Conservation (phyloP, 2,113 vertebrate genomes). For the Anser cygnoides region DNA sequence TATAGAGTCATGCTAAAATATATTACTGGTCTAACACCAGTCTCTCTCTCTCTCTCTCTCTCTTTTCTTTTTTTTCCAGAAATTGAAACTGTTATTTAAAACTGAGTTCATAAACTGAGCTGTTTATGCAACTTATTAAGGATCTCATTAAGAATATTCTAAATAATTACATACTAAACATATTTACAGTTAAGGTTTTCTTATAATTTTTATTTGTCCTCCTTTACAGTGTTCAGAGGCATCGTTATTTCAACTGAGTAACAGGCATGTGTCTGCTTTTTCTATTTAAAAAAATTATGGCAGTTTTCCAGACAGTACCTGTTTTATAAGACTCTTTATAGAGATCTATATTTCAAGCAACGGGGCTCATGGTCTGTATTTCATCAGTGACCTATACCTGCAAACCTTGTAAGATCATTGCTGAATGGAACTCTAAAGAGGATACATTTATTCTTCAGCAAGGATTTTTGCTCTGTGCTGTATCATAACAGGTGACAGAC, state of each 20-base stretch:
- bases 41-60: neutral
- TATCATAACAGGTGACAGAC: neutral
- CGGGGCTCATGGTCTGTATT: neutral
- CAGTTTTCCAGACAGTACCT: neutral
- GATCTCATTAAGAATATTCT: neutral
- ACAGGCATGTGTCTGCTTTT: neutral
- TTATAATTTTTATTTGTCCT: neutral
- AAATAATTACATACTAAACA: neutral
- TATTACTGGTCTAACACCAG: neutral
- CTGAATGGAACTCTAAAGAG: neutral
- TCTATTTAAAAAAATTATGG: neutral
- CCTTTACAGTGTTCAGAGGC: neutral
- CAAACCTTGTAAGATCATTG: slow-evolving; percentile 2
- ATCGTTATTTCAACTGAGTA: neutral
- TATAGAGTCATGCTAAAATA: neutral
- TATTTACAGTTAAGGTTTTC: neutral
- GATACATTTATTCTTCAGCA: neutral
- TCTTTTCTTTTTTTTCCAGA: neutral
- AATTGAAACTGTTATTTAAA: neutral
- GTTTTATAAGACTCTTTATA: neutral
- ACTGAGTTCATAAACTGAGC: neutral
- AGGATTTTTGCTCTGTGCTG: neutral
- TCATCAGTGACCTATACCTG: slow-evolving; percentile 28
- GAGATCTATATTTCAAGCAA: slow-evolving; percentile 16
- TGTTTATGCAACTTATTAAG: neutral